Evolutionary conservation across 2,888 invertebrate species (phyloP).

Genomic region (Priocnemis perturbator): DNA sequence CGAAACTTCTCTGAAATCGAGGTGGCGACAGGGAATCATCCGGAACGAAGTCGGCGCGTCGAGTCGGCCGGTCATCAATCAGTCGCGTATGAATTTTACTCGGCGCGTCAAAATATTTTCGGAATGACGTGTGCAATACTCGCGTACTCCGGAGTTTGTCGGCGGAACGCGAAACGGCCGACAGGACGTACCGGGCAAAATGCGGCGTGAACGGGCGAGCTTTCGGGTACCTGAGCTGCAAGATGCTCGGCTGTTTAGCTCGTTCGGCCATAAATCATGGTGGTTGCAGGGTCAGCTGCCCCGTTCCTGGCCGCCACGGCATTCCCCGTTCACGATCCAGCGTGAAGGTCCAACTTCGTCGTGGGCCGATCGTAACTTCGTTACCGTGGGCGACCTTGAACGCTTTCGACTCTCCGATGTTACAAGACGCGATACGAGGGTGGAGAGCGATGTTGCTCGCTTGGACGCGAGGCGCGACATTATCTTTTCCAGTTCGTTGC

Average conservation of each 20-base stretch:
- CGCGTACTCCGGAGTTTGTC: slow-evolving; percentile 11
- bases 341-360: slow-evolving; percentile 57
- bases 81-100: slow-evolving; percentile 49
- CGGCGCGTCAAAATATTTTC: slow-evolving; percentile 68
- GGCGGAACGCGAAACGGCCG: slow-evolving; percentile 30
- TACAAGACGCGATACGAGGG: no score
- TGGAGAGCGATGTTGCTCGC: no score
- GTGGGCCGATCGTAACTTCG: background rate
- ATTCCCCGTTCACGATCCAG: slow-evolving; percentile 59
- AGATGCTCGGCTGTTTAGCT: slow-evolving; percentile 63
- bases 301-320: slow-evolving; percentile 54
- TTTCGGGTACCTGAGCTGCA: slow-evolving; percentile 64
- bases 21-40: no score
- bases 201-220: slow-evolving; percentile 53
- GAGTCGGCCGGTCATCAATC: slow-evolving; percentile 40
- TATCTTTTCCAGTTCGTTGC: no score
- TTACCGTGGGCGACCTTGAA: slow-evolving; percentile 9
- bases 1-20: slow-evolving; percentile 2
- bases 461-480: no score
- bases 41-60: no score
- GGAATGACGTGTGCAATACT: slow-evolving; percentile 55
- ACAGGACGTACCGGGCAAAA: slow-evolving; percentile 46
- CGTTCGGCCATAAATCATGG: slow-evolving; percentile 68
- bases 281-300: slow-evolving; percentile 67
- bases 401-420: no score